These are phyloP conservation scores for Netelia melanura DNA, from an alignment of 2,888 invertebrate genomes.

Conservation along the genomic window DNA sequence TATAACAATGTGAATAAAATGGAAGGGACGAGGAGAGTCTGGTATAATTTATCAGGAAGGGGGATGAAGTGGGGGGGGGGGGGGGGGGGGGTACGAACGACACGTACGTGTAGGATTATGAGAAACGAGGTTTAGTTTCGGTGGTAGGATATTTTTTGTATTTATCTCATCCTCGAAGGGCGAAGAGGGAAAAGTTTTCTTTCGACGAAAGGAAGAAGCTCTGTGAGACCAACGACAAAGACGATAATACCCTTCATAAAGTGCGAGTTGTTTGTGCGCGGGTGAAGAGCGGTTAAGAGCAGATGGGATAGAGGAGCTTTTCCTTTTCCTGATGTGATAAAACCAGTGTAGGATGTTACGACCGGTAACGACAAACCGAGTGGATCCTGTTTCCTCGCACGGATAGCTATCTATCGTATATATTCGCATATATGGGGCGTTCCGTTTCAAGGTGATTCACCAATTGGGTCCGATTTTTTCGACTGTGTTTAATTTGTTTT, in stretches of 20 bases:
- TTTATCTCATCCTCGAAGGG: not conserved
- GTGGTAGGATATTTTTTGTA: constrained; percentile 8
- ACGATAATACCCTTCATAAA: constrained; percentile 57
- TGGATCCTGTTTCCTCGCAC: constrained; percentile 52
- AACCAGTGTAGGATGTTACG: constrained; percentile 51
- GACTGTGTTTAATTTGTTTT: no score
- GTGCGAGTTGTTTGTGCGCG: constrained; percentile 46
- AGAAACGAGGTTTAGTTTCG: constrained; percentile 17
- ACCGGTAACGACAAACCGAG: constrained; percentile 52
- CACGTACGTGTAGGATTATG: not conserved
- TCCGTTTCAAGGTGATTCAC: not conserved
- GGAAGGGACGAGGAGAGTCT: not conserved
- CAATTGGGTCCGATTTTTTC: no score
- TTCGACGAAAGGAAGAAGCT: constrained; percentile 26
- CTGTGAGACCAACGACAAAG: constrained; percentile 29
- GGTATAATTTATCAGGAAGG: constrained; percentile 12
- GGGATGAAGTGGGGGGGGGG: no score
- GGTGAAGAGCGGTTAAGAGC: not conserved
- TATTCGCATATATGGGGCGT: not conserved
- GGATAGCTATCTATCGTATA: not conserved
- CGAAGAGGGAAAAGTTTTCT: constrained; percentile 31
- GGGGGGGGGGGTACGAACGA: no score
- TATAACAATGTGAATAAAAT: not conserved
- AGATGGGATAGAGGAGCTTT: constrained; percentile 9
- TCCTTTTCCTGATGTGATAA: constrained; percentile 26